Conservation (phyloP, 2,888 invertebrate species). For the Tillus elongatus region DNA sequence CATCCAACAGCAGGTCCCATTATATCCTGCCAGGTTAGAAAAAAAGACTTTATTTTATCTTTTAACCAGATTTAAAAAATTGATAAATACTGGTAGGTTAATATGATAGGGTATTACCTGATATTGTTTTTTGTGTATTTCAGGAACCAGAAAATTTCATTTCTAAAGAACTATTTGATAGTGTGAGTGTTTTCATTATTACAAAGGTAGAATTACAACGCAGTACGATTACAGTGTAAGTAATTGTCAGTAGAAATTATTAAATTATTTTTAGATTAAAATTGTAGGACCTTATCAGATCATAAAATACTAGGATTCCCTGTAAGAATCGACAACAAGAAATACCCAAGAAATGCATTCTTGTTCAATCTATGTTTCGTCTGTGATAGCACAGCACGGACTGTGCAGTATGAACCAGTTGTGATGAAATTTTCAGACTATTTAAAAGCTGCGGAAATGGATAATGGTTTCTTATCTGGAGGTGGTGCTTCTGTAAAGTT, state of each 20-base stretch:
- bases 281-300: slow-evolving; percentile 56
- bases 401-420: slow-evolving; percentile 88
- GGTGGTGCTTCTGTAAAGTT: slow-evolving; percentile 52
- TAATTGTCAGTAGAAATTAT: slow-evolving; percentile 21
- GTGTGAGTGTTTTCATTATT: slow-evolving; percentile 88
- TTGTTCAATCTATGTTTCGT: slow-evolving; percentile 94
- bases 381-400: slow-evolving; percentile 80
- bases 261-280: slow-evolving; percentile 3
- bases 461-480: slow-evolving; percentile 72
- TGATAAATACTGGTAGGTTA: too few species aligned
- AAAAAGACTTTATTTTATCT: slow-evolving; percentile 3
- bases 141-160: slow-evolving; percentile 85
- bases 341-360: slow-evolving; percentile 88
- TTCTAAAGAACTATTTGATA: slow-evolving; percentile 88
- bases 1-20: slow-evolving; percentile 72
- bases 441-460: slow-evolving; percentile 80
- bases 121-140: slow-evolving; percentile 24
- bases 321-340: slow-evolving; percentile 76
- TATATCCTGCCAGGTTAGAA: slow-evolving; percentile 72
- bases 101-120: too few species aligned
- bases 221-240: slow-evolving; percentile 85
- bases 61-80: neutral
- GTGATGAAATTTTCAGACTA: slow-evolving; percentile 91
- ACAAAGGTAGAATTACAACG: slow-evolving; percentile 87
- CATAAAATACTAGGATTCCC: slow-evolving; percentile 91